These are phyloP conservation scores for Amphiprion ocellaris DNA, from an alignment of 2,113 vertebrate species.

Conservation along the genomic window DNA sequence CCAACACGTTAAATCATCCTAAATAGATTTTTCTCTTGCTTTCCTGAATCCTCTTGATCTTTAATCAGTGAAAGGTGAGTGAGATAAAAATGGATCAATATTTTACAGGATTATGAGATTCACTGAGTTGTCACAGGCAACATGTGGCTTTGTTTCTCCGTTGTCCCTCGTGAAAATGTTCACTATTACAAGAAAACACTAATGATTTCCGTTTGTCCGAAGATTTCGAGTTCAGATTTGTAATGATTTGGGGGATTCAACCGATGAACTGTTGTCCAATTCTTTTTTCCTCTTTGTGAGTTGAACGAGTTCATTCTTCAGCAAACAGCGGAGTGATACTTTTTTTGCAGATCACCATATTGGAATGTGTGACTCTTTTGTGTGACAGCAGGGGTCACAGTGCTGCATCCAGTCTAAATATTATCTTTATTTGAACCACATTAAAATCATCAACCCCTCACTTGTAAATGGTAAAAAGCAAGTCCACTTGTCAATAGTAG, in stretches of 20 bases:
- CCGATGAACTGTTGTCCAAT: slow-evolving; percentile 14
- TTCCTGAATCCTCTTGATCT: too few species aligned
- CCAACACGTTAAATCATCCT: too few species aligned
- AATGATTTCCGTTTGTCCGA: slow-evolving; percentile 19
- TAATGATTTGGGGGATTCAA: slow-evolving; percentile 32
- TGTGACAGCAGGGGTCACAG: slow-evolving; percentile 53
- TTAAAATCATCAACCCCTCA: neutral
- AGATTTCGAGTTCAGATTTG: slow-evolving; percentile 32
- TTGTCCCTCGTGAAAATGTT: neutral
- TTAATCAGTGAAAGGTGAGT: too few species aligned
- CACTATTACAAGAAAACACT: neutral
- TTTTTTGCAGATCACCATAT: slow-evolving; percentile 45
- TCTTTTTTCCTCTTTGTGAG: slow-evolving; percentile 47
- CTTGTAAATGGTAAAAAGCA: neutral
- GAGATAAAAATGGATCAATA: too few species aligned
- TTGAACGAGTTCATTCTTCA: slow-evolving; percentile 66
- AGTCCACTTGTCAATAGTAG: neutral
- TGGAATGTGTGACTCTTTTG: slow-evolving; percentile 57
- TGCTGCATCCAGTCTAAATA: slow-evolving; percentile 46
- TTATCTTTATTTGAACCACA: slow-evolving; percentile 17
- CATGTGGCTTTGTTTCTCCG: too few species aligned
- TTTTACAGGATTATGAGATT: too few species aligned
- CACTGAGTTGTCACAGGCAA: too few species aligned
- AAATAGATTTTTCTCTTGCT: too few species aligned
- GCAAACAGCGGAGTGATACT: slow-evolving; percentile 40